Evolutionary conservation across 2,113 vertebrate species (phyloP).

Genomic region (Sapayoa aenigma): DNA sequence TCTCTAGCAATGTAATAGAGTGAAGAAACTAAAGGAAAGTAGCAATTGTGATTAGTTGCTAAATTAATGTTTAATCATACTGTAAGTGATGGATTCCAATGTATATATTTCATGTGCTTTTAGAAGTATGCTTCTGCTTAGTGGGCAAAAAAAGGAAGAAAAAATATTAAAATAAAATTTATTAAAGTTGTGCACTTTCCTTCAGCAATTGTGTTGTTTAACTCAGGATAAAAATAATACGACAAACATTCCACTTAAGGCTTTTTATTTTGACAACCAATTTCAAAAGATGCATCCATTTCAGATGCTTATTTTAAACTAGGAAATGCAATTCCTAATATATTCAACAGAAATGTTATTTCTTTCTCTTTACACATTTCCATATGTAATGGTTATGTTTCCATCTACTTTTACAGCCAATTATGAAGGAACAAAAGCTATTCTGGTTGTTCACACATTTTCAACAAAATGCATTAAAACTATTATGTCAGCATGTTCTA

Average conservation of each 20-base stretch:
- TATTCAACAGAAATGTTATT: constrained; percentile 84
- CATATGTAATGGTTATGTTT: constrained; percentile 88
- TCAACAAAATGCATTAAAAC: constrained; percentile 89
- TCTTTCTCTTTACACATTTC: constrained; percentile 84
- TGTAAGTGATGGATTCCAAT: constrained; percentile 33
- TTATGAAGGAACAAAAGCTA: constrained; percentile 89
- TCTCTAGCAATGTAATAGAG: not conserved
- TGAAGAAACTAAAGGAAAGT: constrained; percentile 36
- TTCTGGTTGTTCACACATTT: constrained; percentile 90
- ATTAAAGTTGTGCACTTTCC: constrained; percentile 54
- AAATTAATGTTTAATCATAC: constrained; percentile 67
- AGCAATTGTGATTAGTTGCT: constrained; percentile 54
- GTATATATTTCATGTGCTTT: constrained; percentile 44
- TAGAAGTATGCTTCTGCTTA: constrained; percentile 48
- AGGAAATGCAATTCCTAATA: constrained; percentile 82
- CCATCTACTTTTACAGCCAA: constrained; percentile 88
- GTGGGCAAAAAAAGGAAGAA: constrained; percentile 44
- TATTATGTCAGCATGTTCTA: constrained; percentile 88
- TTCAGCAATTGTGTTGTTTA: constrained; percentile 57
- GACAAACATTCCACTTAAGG: constrained; percentile 77
- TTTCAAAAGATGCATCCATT: constrained; percentile 82
- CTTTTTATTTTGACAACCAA: constrained; percentile 83
- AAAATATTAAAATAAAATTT: constrained; percentile 73
- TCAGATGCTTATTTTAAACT: constrained; percentile 81
- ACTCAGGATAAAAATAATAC: constrained; percentile 75